phyloP scores from a whole-genome alignment of 2,113 vertebrate species.

The Indri indri region DNA sequence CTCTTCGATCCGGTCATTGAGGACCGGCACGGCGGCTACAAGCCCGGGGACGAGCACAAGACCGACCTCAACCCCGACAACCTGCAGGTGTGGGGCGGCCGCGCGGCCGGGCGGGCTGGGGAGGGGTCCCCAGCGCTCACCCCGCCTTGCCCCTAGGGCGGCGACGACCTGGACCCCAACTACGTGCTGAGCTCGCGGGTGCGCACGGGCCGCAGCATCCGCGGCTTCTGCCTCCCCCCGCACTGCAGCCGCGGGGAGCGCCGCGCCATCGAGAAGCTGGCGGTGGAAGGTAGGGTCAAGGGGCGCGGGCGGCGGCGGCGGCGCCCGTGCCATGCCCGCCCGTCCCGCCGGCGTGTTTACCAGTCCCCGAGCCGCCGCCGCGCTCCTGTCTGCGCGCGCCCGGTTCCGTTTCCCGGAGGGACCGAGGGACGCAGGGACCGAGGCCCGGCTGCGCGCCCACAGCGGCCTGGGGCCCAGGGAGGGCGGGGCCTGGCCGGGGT shows the following conservation, averaged over 20 bases:
- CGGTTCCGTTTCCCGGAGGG: neutral
- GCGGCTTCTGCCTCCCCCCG: conserved; percentile 95
- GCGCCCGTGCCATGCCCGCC: too few species aligned
- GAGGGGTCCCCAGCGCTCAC: neutral
- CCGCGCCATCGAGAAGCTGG: conserved; percentile 93
- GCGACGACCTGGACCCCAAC: conserved; percentile 95
- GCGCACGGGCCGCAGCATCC: conserved; percentile 95
- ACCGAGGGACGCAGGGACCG: neutral
- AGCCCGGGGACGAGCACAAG: conserved; percentile 96
- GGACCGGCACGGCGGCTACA: conserved; percentile 97
- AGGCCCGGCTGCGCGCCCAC: neutral
- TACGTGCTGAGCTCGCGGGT: conserved; percentile 98
- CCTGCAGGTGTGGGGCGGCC: conserved; percentile 88
- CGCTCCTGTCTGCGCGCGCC: neutral
- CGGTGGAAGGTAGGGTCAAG: conserved; percentile 89
- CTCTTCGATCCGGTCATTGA: conserved; percentile 96
- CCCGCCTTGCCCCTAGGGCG: conserved; percentile 85
- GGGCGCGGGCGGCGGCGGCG: neutral
- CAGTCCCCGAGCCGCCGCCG: neutral
- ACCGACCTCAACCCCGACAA: conserved; percentile 92
- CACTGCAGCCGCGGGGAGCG: conserved; percentile 97
- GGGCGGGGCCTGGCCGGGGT: neutral
- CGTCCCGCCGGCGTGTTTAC: neutral
- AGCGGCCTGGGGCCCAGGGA: neutral
- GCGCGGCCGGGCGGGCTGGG: neutral